Base-by-base conservation (phyloP, 2,888 invertebrate species). In the Euplagia quadripunctaria region DNA sequence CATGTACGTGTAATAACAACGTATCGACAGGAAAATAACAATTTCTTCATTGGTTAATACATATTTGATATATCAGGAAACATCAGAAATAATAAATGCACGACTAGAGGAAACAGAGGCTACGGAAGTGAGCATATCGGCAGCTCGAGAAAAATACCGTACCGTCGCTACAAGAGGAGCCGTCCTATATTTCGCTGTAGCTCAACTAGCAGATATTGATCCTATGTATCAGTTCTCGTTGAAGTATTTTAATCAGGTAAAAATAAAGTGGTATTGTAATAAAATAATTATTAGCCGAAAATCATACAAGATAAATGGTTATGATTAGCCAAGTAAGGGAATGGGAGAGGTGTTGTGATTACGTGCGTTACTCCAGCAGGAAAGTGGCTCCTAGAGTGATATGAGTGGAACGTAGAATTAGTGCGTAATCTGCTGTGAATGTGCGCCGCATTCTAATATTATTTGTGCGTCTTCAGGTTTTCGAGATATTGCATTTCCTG, bases 161-260 rank as follows among this genome's bases (percentile, higher is more conserved):
- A 96, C 97, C 0, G 98, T 99, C 11, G 98, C 99, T 0, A 97
- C 97, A 0, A 97, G 99, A 79, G 99, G 99, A 0, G 98, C 99
- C 0, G 97, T 98, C 31, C 94, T 99, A 7, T 99, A 98, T 92
- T 99, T 99, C 91, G 98, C 98, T 0, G 98, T 99, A 4, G 98
- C 98, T 0, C 97, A 98, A 88, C 95, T 99, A 31, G 97, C 98
- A 0, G 98, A 98, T 85, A 98, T 99, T 74, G 99, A 99, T 92
- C 98, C 99, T 0, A 99, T 99, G 99, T 99, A 99, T 92, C 99
- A 99, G 93, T 99, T 98, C 93, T 99, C 99, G 0, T 95, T 99
- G 58, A 98, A 98, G 85, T 99, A 99, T 95, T 99, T 99, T 89
- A 98, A 91, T 71, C 94, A 94, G 91, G 94, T 87, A 75, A 83